Evolutionary conservation across 2,113 vertebrate genomes (phyloP).

Genomic region (Lamprotornis superbus): DNA sequence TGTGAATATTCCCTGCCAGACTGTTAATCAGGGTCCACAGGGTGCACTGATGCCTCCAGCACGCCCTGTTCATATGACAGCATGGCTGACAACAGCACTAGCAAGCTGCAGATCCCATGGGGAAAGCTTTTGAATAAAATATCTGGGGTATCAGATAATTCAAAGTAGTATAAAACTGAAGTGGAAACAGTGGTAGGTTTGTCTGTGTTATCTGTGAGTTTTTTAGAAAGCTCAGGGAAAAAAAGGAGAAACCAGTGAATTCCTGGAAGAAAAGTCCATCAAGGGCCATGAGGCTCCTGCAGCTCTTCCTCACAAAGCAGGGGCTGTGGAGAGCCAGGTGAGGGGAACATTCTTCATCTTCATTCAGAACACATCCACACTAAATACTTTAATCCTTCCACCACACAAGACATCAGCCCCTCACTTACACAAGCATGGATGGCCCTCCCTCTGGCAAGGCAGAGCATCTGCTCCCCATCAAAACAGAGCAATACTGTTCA

Average conservation of each 20-base stretch:
- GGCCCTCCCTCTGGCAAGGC: background rate
- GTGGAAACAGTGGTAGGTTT: background rate
- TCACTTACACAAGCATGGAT: background rate
- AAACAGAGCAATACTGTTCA: background rate
- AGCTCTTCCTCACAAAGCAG: background rate
- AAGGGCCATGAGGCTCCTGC: background rate
- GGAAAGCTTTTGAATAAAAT: background rate
- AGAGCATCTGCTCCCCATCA: background rate
- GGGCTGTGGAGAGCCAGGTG: background rate
- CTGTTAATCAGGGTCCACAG: background rate
- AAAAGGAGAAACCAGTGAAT: background rate
- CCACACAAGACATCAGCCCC: background rate
- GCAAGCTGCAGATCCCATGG: conserved; percentile 15
- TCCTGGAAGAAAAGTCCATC: background rate
- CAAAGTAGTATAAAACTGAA: background rate
- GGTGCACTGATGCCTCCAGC: conserved; percentile 5
- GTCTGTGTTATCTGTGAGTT: background rate
- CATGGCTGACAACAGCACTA: background rate
- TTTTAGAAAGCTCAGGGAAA: background rate
- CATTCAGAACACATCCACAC: background rate
- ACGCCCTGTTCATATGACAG: background rate
- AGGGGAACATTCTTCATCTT: background rate
- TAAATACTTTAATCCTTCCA: background rate
- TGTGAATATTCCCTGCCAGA: conserved; percentile 30
- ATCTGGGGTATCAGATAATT: background rate